Base-by-base conservation (phyloP, 2,888 invertebrate genomes). In the Ptycholaimellus sp. region DNA sequence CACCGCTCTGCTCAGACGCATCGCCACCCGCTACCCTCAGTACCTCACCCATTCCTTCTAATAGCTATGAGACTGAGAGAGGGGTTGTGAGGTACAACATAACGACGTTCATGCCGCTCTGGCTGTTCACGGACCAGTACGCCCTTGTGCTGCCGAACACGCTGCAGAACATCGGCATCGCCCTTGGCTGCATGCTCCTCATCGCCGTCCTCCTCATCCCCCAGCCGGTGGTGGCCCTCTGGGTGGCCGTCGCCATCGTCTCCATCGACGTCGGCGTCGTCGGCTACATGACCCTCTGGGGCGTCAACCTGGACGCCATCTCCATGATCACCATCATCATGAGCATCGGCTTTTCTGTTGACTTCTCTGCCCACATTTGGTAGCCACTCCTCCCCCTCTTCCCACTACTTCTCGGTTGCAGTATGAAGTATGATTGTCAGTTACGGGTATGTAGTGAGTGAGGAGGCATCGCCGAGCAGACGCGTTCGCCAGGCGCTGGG, bases 281-380 rank as follows among this genome's bases (percentile, higher is more conserved):
- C 2, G 87, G 87, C 7, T 87, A 82, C 65, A 87, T 87, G 87
- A 77, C 85, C 0, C 64, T 85, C 20, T 87, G 87, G 87, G 74
- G 74, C 48, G 83, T 87, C 6, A 82, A 81, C 54, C 66, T 87
- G 38, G 55, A 55, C 38, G 54, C 55, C 1, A 85, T 87, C 51
- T 83, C 83, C 1, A 54, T 54, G 54, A 54, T 54, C 35, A 54
- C 54, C 14, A 68, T 87, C 38, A 85, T 87, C 47, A 85, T 87
- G 83, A 85, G 85, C 58, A 83, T 87, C 42, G 87, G 85, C 36
- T 87, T 85, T 64, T 81, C 81, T 6, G 83, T 87, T 1, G 85
- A 87, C 56, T 87, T 83, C 58, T 81, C 83, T 0, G 85, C 83
- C 13, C 54, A 54, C 40, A 53, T n/a, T n/a, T n/a, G n/a, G n/a